These are phyloP conservation scores for Panthera leo DNA, from an alignment of 2,113 vertebrate genomes.

Conservation along the genomic window DNA sequence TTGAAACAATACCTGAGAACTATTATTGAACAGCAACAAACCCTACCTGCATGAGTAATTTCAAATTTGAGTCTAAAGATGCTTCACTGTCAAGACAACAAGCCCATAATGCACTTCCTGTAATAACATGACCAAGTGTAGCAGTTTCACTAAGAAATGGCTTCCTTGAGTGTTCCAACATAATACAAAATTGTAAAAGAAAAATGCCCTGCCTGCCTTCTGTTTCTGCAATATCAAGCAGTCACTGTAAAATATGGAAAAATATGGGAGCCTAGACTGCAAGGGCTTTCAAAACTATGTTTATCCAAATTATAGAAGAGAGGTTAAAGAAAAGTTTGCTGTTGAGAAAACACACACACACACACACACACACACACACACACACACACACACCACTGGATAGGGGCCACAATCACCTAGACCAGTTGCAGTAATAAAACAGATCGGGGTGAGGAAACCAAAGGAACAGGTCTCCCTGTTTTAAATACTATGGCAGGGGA, in stretches of 20 bases:
- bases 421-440: neutral
- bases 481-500: neutral
- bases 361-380: neutral
- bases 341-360: neutral
- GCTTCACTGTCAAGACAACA: conserved; percentile 55
- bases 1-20: conserved; percentile 62
- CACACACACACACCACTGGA: neutral
- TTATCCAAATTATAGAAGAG: neutral
- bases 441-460: neutral
- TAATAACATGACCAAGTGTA: conserved; percentile 4
- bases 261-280: neutral
- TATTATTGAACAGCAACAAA: conserved; percentile 41
- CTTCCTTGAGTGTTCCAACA: neutral
- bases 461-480: neutral
- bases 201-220: neutral
- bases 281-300: neutral
- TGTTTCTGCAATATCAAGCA: neutral
- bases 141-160: conserved; percentile 26
- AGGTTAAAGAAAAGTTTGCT: neutral
- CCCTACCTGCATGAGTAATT: conserved; percentile 51
- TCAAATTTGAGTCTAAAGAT: conserved; percentile 63
- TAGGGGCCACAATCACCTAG: neutral
- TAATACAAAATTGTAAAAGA: neutral
- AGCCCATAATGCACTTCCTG: neutral
- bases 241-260: neutral